phyloP scores from a whole-genome alignment of 92 coral and sea anemone species.

The Heliopora coerulea region DNA sequence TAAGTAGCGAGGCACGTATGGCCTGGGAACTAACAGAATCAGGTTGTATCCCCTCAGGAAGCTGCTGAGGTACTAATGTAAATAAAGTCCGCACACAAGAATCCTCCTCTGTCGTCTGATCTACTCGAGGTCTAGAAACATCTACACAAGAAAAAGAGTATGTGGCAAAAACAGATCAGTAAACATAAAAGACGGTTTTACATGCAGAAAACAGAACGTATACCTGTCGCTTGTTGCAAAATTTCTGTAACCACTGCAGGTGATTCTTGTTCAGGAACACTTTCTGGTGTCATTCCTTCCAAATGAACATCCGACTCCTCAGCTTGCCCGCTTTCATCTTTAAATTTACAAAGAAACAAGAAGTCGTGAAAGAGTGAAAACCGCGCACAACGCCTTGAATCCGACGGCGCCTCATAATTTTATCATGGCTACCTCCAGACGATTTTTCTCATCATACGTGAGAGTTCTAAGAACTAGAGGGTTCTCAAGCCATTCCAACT shows the following conservation, averaged over 20 bases:
- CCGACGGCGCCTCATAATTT: no score
- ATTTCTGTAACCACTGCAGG: conserved; percentile 92
- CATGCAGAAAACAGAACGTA: background rate
- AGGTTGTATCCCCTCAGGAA: conserved; percentile 59
- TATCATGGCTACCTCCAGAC: no score
- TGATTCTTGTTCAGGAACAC: conserved; percentile 48
- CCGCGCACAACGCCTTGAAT: no score
- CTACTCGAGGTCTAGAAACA: conserved; percentile 18
- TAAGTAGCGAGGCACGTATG: conserved; percentile 51
- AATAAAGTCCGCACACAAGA: conserved; percentile 77
- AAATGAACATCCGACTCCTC: conserved; percentile 1
- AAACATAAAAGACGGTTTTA: background rate
- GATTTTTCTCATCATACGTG: no score
- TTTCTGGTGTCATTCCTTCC: conserved; percentile 37
- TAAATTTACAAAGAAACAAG: background rate
- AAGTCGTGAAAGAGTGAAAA: background rate
- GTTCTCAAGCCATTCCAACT: no score
- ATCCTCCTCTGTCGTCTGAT: conserved; percentile 62
- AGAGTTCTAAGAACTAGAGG: no score
- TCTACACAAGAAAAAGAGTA: background rate
- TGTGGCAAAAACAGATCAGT: background rate
- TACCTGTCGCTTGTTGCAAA: conserved; percentile 83
- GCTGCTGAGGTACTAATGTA: conserved; percentile 78
- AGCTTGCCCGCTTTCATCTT: background rate
- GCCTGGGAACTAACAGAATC: conserved; percentile 32